A percentile compares a stretch with the other conserved stretches of the same genome.
Conservation (phyloP, 2,113 vertebrate genomes). For the Anolis carolinensis region DNA sequence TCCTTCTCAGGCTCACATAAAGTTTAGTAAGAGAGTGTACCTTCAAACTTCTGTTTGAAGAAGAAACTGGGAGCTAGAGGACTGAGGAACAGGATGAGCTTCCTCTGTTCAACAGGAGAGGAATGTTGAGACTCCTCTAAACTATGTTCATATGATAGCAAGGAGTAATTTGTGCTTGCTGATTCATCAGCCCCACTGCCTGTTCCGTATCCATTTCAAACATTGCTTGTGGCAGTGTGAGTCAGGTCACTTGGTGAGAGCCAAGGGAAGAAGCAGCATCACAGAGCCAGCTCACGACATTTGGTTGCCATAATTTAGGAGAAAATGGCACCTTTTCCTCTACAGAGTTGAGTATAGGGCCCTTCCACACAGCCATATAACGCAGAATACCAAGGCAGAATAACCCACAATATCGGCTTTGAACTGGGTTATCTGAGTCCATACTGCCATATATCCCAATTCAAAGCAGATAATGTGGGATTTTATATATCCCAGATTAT, state of each 20-base stretch:
- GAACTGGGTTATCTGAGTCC: too few relatives aligned
- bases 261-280: not conserved
- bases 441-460: too few relatives aligned
- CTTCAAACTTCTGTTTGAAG: not conserved
- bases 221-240: not conserved
- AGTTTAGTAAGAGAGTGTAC: not conserved
- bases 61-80: not conserved
- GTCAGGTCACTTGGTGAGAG: not conserved
- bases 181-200: not conserved
- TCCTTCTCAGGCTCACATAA: too few relatives aligned
- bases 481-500: too few relatives aligned
- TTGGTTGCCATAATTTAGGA: too few relatives aligned
- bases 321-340: too few relatives aligned
- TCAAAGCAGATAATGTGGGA: too few relatives aligned
- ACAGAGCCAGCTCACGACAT: not conserved
- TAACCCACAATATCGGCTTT: too few relatives aligned
- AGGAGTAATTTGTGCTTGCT: not conserved
- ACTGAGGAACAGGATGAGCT: not conserved
- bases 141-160: not conserved
- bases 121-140: not conserved
- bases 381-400: too few relatives aligned
- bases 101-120: not conserved
- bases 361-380: too few relatives aligned
- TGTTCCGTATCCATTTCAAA: not conserved
- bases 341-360: too few relatives aligned